A percentile compares a stretch with the other conserved stretches of the same genome.
These are phyloP conservation scores for Podarcis siculus DNA, from an alignment of 2,797 vertebrate species.

Conservation along the genomic window DNA sequence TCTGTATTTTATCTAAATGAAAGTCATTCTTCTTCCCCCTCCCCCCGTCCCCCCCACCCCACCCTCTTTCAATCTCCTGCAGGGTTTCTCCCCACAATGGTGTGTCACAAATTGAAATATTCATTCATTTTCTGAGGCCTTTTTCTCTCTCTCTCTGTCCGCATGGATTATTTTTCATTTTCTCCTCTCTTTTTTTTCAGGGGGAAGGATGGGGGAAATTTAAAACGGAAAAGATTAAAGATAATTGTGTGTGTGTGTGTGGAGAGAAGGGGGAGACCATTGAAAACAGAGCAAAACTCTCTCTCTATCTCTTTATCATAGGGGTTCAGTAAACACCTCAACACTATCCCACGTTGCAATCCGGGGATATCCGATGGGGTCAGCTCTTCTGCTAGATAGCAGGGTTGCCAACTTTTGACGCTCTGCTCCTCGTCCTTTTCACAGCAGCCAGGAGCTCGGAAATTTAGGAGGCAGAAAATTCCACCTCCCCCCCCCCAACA, in stretches of 20 bases:
- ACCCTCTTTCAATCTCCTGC: slow-evolving; percentile 72
- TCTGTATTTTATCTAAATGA: slow-evolving; percentile 81
- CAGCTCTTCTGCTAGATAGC: not conserved
- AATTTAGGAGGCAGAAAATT: not conserved
- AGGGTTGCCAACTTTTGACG: not conserved
- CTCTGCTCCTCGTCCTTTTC: not conserved
- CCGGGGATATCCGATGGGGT: not conserved
- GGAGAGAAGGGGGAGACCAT: too few relatives aligned
- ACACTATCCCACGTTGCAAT: too few relatives aligned
- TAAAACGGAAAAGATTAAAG: slow-evolving; percentile 62
- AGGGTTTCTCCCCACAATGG: slow-evolving; percentile 69
- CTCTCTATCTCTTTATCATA: too few relatives aligned
- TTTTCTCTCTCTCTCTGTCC: slow-evolving; percentile 28
- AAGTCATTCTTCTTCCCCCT: slow-evolving; percentile 74
- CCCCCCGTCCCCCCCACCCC: not conserved
- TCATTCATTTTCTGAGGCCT: slow-evolving; percentile 78
- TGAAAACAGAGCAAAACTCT: too few relatives aligned
- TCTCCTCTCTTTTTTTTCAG: slow-evolving; percentile 10
- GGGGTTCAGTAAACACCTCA: too few relatives aligned
- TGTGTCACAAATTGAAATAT: slow-evolving; percentile 79
- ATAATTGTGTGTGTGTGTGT: slow-evolving; percentile 25
- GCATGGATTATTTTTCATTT: not conserved
- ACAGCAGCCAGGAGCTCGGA: not conserved
- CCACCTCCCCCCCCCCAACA: not conserved
- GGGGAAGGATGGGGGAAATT: slow-evolving; percentile 46